A percentile compares a stretch with the other conserved stretches of the same genome.
phyloP scores from a whole-genome alignment of 1,140 invertebrate species.

The Hydropsyche tenuis region DNA sequence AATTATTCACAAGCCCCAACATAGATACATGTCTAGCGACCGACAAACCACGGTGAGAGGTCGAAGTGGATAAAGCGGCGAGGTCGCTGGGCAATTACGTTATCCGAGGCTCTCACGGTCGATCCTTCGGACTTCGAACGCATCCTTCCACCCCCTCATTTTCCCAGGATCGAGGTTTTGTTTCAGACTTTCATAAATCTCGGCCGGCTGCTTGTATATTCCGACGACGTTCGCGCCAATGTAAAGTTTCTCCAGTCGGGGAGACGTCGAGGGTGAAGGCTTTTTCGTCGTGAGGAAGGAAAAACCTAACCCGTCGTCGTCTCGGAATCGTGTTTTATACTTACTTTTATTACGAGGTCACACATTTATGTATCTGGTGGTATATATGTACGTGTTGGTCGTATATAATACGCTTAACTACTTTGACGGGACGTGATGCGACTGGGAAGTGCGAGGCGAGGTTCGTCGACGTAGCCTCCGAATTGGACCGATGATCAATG shows the following conservation, averaged over 20 bases:
- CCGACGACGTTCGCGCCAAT: constrained; percentile 4
- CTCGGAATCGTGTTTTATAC: background rate
- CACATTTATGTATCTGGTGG: background rate
- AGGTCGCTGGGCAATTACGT: constrained; percentile 3
- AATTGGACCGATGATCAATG: too few relatives aligned
- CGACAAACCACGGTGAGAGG: background rate
- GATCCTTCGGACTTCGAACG: background rate
- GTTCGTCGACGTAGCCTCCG: too few relatives aligned
- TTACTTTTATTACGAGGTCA: constrained; percentile 17
- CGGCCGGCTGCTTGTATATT: constrained; percentile 19
- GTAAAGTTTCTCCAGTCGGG: constrained; percentile 11
- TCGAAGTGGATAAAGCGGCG: background rate
- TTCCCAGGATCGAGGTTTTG: constrained; percentile 28
- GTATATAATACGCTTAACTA: constrained; percentile 3
- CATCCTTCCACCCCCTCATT: background rate
- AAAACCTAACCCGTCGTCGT: constrained; percentile 10
- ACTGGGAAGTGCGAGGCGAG: background rate
- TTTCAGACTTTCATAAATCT: constrained; percentile 34
- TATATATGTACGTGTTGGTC: background rate
- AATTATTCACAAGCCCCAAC: too few relatives aligned
- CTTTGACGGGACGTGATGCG: constrained; percentile 1
- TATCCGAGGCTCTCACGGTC: background rate
- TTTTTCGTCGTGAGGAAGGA: background rate
- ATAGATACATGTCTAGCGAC: background rate
- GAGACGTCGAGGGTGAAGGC: too few relatives aligned